Evolutionary conservation across 2,797 vertebrate species (phyloP), one percentile per base, ranked within the genome.

Genomic region (Anniella stebbinsi): DNA sequence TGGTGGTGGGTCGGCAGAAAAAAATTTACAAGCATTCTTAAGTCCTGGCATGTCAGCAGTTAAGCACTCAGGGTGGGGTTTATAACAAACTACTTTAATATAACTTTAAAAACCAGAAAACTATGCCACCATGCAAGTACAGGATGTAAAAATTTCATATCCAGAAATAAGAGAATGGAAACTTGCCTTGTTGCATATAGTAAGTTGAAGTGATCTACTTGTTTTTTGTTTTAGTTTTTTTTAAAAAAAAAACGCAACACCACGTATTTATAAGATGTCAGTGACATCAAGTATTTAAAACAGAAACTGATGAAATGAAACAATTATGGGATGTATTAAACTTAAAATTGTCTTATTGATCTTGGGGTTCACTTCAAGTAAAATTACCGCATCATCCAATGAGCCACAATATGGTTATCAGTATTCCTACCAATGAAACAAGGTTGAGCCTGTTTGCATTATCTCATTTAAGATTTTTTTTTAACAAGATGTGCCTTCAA

Each of bases 251-350:
- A 45, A 45, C 45, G 6, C 45, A 45, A 45, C 45, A 45, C 45
- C 45, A 67, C 54, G 54, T 92, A 33, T 12, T 91, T 51, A 38
- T 48, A 89, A 94, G 90, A 93, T 82, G 88, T 94, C 93, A 95
- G 88, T 92, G 81, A 45, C 33, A 92, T 66, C 12, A 84, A 2
- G 84, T 93, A 88, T 94, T 73, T 95, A 92, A 96, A 94, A 1
- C 72, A 90, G 28, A 63, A 92, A 67, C 33, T 91, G 60, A 41
- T 88, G 87, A 92, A 94, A 90, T 88, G 87, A 91, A 94, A 60
- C 90, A 95, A 73, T 95, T 80, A 90, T 80, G 95, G 89, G 94
- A 93, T 93, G 87, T 76, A 89, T 88, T 92, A 95, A 94, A 73
- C 67, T 93, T 87, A 89, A 93, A 90, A 84, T 95, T 67, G 38